These are phyloP conservation scores for Ptilodon capucinus DNA, from an alignment of 2,888 invertebrate species.

Conservation along the genomic window DNA sequence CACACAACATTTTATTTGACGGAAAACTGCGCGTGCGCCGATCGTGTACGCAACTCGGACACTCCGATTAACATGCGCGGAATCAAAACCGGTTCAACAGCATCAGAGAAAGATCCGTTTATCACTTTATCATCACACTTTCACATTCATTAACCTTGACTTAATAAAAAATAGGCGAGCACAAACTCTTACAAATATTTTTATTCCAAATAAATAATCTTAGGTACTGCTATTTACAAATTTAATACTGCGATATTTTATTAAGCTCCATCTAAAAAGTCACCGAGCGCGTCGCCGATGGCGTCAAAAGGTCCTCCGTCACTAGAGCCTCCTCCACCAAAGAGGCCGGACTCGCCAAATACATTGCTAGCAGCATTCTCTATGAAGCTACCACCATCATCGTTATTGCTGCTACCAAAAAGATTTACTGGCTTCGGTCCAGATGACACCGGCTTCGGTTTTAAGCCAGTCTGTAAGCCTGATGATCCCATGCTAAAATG, in stretches of 20 bases:
- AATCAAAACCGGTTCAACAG: constrained; percentile 65
- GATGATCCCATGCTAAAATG: constrained; percentile 63
- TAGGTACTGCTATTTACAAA: background rate
- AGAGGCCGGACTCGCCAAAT: constrained; percentile 39
- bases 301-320: constrained; percentile 62
- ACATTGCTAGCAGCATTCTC: constrained; percentile 52
- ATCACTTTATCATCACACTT: constrained; percentile 55
- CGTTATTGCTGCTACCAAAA: constrained; percentile 59
- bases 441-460: constrained; percentile 67
- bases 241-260: background rate
- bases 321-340: constrained; percentile 37
- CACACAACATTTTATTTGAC: constrained; percentile 32
- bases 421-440: constrained; percentile 68
- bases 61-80: constrained; percentile 61
- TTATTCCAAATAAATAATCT: background rate
- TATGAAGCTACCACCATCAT: constrained; percentile 51
- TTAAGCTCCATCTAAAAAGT: constrained; percentile 52
- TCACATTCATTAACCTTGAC: constrained; percentile 42
- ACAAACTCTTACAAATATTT: background rate
- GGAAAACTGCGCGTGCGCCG: constrained; percentile 52
- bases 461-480: constrained; percentile 72
- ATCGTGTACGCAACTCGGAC: constrained; percentile 58
- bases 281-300: constrained; percentile 70
- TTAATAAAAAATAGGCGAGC: background rate
- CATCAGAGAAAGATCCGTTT: constrained; percentile 48